phyloP scores from a whole-genome alignment of 2,113 vertebrate species.

The Dromas ardeola region DNA sequence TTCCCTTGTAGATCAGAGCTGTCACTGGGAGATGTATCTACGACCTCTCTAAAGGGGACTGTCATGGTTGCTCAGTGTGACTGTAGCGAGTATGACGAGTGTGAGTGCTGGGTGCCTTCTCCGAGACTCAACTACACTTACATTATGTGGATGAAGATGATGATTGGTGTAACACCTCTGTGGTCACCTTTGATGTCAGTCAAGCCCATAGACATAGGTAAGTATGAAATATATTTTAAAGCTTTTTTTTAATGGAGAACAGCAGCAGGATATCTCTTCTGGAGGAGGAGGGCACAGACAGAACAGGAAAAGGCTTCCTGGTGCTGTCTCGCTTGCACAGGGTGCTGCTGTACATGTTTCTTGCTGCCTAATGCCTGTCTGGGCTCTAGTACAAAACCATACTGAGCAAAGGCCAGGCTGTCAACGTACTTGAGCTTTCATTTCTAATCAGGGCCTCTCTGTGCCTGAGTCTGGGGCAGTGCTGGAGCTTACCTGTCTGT shows the following conservation, averaged over 20 bases:
- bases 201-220: conserved; percentile 69
- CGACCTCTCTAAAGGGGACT: neutral
- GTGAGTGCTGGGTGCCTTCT: conserved; percentile 74
- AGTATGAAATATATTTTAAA: neutral
- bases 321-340: neutral
- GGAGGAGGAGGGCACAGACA: neutral
- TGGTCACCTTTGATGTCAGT: conserved; percentile 70
- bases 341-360: neutral
- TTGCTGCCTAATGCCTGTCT: neutral
- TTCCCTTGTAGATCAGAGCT: conserved; percentile 18
- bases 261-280: neutral
- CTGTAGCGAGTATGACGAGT: conserved; percentile 18
- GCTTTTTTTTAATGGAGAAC: neutral
- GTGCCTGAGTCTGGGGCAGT: neutral
- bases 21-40: conserved; percentile 18
- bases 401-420: neutral
- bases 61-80: conserved; percentile 31
- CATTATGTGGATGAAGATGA: conserved; percentile 72
- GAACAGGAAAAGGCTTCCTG: neutral
- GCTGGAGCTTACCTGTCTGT: neutral
- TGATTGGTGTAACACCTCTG: neutral
- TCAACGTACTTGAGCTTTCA: neutral
- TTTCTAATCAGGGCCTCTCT: neutral
- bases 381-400: neutral
- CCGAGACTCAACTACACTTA: conserved; percentile 41